Evolutionary conservation across 2,113 vertebrate genomes (phyloP), one percentile per base, ranked within the genome.

Genomic region (Cariama cristata): DNA sequence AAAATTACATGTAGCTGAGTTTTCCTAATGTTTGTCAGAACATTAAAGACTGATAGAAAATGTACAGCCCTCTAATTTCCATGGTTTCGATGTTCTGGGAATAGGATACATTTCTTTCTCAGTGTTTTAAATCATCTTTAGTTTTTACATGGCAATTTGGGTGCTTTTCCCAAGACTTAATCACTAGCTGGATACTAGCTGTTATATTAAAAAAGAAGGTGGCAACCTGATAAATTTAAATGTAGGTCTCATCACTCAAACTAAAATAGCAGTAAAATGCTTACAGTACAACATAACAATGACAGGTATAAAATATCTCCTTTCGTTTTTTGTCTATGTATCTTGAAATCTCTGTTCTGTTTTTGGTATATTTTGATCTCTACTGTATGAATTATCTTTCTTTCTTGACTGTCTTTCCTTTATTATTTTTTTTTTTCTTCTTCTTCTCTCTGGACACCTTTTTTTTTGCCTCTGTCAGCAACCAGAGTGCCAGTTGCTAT

Each of bases 301-400:
- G 3, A 38, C 27, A 44, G 6, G 2, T 8, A 81, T 4, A 19
- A 79, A 55, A 2, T 1, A 38, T 6, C 2, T 62, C 24, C 18
- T 86, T 84, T 40, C 3, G 14, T 17, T 81, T 79, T 81, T 56
- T 63, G 4, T 15, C 11, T 19, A 6, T 18, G 2, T 59, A 49
- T 81, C 15, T 42, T 86, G 64, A 85, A 73, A 81, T 59, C 8
- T 27, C 8, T 35, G 6, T 30, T 56, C 19, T 59, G 15, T 2
- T 86, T 74, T 47, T 53, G 27, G n/a, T 50, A 19, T 12, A 59
- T 62, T 64, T 33, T 47, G 13, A 30, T 90, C 6, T 52, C 22
- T 5, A 49, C 6, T 42, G 20, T 47, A 11, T n/a, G 66, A 17
- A 14, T 44, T 79, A 75, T 88, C 33, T 35, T 55, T 32, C 8